A percentile compares a stretch with the other conserved stretches of the same genome.
These are phyloP conservation scores for Serilophus lunatus DNA, from an alignment of 2,113 vertebrate genomes.

Conservation along the genomic window DNA sequence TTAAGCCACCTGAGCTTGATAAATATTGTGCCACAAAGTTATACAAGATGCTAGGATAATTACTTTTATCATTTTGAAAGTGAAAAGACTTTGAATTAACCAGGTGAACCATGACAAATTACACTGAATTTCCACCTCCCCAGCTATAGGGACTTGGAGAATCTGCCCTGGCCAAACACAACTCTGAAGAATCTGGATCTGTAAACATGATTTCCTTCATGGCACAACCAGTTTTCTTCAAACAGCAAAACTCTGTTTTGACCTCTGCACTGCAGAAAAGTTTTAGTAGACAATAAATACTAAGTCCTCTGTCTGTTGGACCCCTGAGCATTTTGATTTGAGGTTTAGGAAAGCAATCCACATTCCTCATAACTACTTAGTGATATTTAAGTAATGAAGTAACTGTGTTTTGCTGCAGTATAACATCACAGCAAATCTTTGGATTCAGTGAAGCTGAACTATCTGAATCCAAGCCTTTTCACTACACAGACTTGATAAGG, in stretches of 20 bases:
- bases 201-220: neutral
- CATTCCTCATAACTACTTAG: neutral
- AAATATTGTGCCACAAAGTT: neutral
- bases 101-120: neutral
- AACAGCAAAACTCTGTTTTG: neutral
- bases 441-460: neutral
- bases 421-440: neutral
- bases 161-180: neutral
- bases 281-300: neutral
- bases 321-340: neutral
- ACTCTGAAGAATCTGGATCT: neutral
- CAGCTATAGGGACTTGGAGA: neutral
- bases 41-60: neutral
- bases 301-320: neutral
- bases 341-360: neutral
- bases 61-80: neutral
- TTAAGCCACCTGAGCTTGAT: neutral
- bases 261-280: neutral
- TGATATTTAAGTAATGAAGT: neutral
- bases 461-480: neutral
- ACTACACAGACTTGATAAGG: neutral
- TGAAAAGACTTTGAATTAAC: neutral
- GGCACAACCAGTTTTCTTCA: too few species aligned
- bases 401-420: neutral
- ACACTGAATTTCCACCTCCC: neutral